Evolutionary conservation across 2,888 invertebrate genomes (phyloP), one percentile per base, ranked within the genome.

Genomic region (Elegia similella): DNA sequence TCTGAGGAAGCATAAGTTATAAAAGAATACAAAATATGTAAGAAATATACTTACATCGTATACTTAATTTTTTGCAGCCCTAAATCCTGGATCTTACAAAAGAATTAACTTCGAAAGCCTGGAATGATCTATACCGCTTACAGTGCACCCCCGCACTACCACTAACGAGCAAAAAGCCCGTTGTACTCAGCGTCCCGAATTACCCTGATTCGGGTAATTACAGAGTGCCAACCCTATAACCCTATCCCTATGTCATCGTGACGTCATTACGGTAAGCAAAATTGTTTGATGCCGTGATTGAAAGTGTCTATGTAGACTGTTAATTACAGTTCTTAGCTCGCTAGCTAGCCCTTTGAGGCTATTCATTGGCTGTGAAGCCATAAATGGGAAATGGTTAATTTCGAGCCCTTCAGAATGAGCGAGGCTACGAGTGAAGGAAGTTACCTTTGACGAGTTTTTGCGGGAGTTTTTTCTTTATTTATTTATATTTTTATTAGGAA

Each of bases 171-270:
- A 87, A 88, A 88, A 88, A 87, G 79, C 80, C 71, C 63, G 66
- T 70, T 73, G 78, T 77, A 81, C 84, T 81, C 79, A 80, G 73
- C 78, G 71, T 72, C 73, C 82, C 75, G 80, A 85, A 88, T 86
- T 86, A 85, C 87, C 87, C 87, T 78, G 85, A 88, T 86, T 86
- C 75, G 82, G 80, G 84, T 89, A 88, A 89, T 89, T 88, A 87
- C 85, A 84, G 78, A 75, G 70, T 75, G 69, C 73, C 82, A 80
- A 78, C 78, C 78, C 78, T 80, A 80, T 78, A 80, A 78, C 78
- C 78, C 78, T 80, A 80, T 78, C 79, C 72, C 83, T 85, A 83
- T 86, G 89, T 88, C 89, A 88, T 84, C 82, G 82, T 87, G 86
- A 82, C 85, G 85, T 82, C 89, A 84, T 89, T 88, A 88, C 78